Base-by-base conservation (phyloP, 2,888 invertebrate genomes). In the Eristalinus aeneus region DNA sequence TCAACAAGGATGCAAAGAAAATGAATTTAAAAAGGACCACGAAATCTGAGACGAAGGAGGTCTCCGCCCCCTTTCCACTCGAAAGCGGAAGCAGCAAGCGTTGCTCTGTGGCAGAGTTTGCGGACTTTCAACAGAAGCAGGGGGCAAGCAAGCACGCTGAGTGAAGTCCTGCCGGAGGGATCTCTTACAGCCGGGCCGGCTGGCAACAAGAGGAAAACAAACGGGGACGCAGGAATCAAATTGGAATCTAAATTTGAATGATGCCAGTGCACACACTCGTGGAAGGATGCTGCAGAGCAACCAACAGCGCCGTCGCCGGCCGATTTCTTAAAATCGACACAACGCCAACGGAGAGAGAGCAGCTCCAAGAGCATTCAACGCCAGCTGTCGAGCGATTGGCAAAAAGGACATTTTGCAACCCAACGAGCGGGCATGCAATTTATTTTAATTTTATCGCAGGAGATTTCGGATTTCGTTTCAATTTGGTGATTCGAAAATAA, bases 401-500 rank as follows among this genome's bases (percentile, higher is more conserved):
- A 27, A 11, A 69, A 69, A 60, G 67, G 60, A 84, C 61, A 60
- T 53, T 54, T 34, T 16, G 32, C 73, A 67, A 12, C 58, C 20
- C 3, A 20, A 58, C 20, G 22, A 63, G 27, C 27, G 22, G 68
- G 53, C 31, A 68, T 60, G 69, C 85, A 77, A 73, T 83, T 83
- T 83, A 79, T 79, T 78, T 78, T 67, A 84, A 79, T 79, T 84
- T 84, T 84, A 79, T 75, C 61, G 75, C 65, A 61, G 39, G 11
- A 22, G 63, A 58, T 77, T 77, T 73, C 75, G 12, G 58, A 36
- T 81, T 77, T 77, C 75, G 58, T 53, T 63, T 58, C 80, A 85
- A 73, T 72, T 80, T 81, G 36, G 76, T 73, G 81, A 85, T 85
- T 85, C 80, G 80, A 76, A 85, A 85, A 85, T 85, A 80, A 85